These are phyloP conservation scores for Mellivora capensis DNA, from an alignment of 2,113 vertebrate genomes.

Conservation along the genomic window DNA sequence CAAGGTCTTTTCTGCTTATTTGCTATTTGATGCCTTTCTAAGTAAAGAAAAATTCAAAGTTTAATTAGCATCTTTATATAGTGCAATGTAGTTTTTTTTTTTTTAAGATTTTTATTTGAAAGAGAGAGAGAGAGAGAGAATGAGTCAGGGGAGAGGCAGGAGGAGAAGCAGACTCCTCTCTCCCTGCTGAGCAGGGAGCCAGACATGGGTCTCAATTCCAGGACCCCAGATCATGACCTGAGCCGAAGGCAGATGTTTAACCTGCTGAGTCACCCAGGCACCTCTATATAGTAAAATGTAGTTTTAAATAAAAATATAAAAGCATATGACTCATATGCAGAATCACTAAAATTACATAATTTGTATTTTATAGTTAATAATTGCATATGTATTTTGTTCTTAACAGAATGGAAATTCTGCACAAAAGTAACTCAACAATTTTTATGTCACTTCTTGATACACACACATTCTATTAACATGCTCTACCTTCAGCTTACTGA, in stretches of 20 bases:
- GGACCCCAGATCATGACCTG: not conserved
- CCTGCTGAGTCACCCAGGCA: not conserved
- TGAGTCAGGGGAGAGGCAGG: not conserved
- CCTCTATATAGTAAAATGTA: not conserved
- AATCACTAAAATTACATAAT: not conserved
- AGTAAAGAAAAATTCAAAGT: not conserved
- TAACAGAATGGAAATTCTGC: not conserved
- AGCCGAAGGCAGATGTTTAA: not conserved
- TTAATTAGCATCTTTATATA: not conserved
- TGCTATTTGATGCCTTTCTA: not conserved
- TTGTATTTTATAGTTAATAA: not conserved
- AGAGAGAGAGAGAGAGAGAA: not conserved
- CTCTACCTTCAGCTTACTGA: not conserved
- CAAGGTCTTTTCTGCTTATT: not conserved
- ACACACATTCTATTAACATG: not conserved
- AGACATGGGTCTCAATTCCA: not conserved
- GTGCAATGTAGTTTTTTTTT: not conserved
- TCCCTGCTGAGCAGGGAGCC: no score
- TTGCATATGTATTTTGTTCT: not conserved
- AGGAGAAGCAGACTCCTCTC: not conserved
- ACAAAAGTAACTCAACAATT: not conserved
- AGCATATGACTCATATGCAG: not conserved
- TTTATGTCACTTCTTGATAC: not conserved
- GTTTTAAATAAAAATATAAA: not conserved
- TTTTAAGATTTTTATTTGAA: no score